Evolutionary conservation across 2,888 invertebrate species (phyloP).

Genomic region (Ceratothoa steindachneri): DNA sequence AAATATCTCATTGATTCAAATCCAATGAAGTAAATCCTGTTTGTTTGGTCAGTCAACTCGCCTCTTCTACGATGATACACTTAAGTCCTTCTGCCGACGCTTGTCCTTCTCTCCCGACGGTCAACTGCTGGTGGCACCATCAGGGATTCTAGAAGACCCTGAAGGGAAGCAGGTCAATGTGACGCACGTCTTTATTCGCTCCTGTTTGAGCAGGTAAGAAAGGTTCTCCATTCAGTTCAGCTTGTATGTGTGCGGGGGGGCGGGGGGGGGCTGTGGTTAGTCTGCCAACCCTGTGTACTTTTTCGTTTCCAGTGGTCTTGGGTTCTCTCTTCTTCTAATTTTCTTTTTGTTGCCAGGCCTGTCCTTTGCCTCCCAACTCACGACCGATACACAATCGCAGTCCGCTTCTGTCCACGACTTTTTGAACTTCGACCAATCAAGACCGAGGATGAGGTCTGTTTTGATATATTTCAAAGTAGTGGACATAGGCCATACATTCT

Average conservation of each 20-base stretch:
- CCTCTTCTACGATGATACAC: constrained; percentile 84
- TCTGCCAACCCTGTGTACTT: background rate
- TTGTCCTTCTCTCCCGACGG: constrained; percentile 90
- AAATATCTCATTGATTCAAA: too few species aligned
- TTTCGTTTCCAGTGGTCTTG: background rate
- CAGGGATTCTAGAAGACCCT: constrained; percentile 64
- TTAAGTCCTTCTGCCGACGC: constrained; percentile 88
- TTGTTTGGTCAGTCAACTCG: constrained; percentile 55
- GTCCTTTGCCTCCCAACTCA: constrained; percentile 71
- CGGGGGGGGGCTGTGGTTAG: too few species aligned
- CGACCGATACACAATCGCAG: constrained; percentile 75
- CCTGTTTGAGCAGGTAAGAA: constrained; percentile 55
- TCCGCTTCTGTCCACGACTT: constrained; percentile 72
- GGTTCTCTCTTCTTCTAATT: background rate
- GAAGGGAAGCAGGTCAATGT: constrained; percentile 59
- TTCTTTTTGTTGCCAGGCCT: constrained; percentile 61
- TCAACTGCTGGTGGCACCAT: constrained; percentile 73
- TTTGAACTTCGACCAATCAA: constrained; percentile 59
- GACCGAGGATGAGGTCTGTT: background rate
- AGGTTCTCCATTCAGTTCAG: background rate
- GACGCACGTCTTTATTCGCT: constrained; percentile 61
- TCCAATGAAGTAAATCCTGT: too few species aligned
- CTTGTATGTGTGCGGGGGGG: too few species aligned
- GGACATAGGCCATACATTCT: too few species aligned
- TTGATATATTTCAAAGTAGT: too few species aligned